Evolutionary conservation across 2,113 vertebrate genomes (phyloP).

Genomic region (Bubo blakistoni): DNA sequence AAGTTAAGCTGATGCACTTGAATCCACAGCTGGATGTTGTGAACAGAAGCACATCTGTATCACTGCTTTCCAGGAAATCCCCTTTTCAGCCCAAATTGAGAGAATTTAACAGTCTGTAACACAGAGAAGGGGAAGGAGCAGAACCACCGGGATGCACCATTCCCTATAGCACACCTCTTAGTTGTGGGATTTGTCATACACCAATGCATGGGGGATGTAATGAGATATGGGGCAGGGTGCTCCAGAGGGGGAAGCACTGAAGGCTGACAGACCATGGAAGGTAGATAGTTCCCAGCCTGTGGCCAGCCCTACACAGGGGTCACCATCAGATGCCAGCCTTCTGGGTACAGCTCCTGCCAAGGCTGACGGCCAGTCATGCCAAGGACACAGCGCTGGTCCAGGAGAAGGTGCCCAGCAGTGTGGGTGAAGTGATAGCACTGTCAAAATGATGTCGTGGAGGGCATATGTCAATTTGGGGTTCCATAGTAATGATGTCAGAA

Average conservation of each 20-base stretch:
- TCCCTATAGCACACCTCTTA: neutral
- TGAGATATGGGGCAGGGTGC: neutral
- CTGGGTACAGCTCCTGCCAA: neutral
- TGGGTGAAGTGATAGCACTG: neutral
- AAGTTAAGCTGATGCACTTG: neutral
- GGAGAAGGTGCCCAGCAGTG: neutral
- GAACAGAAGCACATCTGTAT: neutral
- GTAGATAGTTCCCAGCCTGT: neutral
- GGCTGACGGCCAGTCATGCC: neutral
- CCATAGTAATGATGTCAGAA: neutral
- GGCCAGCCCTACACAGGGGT: neutral
- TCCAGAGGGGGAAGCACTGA: neutral
- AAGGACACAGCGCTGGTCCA: neutral
- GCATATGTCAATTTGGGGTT: neutral
- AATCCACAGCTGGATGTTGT: neutral
- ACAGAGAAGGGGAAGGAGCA: neutral
- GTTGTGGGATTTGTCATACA: neutral
- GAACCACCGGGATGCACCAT: accelerated
- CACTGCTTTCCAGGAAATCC: neutral
- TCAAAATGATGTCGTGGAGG: neutral
- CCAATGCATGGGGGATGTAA: accelerated
- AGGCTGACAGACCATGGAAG: neutral
- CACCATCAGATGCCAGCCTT: neutral
- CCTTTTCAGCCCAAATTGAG: neutral
- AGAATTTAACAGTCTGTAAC: neutral